Base-by-base conservation (phyloP, 2,888 invertebrate genomes). In the Acrobasis consociella region DNA sequence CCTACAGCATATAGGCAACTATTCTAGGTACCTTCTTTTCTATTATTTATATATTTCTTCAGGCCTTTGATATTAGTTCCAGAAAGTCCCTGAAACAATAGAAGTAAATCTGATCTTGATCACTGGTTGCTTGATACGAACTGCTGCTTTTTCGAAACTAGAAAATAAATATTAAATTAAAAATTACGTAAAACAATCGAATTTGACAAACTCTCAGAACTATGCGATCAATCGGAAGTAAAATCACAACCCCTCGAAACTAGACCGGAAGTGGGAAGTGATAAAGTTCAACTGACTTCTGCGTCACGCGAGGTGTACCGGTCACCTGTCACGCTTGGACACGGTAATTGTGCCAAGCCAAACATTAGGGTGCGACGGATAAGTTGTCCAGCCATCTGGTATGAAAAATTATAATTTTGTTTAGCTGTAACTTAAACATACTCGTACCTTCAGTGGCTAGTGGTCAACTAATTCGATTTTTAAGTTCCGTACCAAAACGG, bases 201-300 rank as follows among this genome's bases (percentile, higher is more conserved):
- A 7, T 13, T 13, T 1, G 13, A 46, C 42, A 56, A 22, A 42
- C 42, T 16, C 10, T 65, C 67, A 67, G 68, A 22, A 17, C 17
- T 16, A 42, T 56, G 16, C 13, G 56, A 56, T 56, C 42, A 56
- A 56, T 56, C 39, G 42, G 56, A 38, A 60, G 37, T 71, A 71
- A 74, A 75, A 69, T 72, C 71, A 65, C 62, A 69, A 67, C 67
- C 70, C 67, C 75, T 76, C 78, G 82, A 83, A 87, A 87, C 83
- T 77, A 81, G 76, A 72, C 82, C 84, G 91, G 90, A 91, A 89
- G 81, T 89, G 70, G 87, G 84, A 87, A 89, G 90, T 89, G 91
- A 90, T 92, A 91, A 84, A 89, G 87, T 86, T 89, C 89, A 89
- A 89, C 87, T 87, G 89, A 87, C 87, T 87, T 86, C 82, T 72